Evolutionary conservation across 2,888 invertebrate species (phyloP).

Genomic region (Nemotelus pantherinus): DNA sequence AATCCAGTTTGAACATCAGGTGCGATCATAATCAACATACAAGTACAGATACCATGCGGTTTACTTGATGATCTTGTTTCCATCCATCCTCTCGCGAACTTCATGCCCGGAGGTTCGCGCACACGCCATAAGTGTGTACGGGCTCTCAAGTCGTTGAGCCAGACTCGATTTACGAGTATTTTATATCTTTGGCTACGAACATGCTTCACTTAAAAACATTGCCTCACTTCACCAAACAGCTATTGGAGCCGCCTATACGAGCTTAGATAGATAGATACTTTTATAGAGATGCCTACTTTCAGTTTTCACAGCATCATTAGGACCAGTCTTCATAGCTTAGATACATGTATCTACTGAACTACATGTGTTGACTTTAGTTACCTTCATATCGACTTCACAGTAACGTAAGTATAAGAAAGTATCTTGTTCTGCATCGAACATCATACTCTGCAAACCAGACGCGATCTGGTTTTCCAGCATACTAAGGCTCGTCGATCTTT

Average conservation of each 20-base stretch:
- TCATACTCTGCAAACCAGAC: background rate
- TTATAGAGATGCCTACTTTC: background rate
- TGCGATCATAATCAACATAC: background rate
- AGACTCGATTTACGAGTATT: no score
- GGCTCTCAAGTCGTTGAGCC: background rate
- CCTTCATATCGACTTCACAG: no score
- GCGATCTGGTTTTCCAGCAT: background rate
- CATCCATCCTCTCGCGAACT: background rate
- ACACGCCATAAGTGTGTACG: slow-evolving; percentile 37
- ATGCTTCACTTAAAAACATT: no score
- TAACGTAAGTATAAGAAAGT: background rate
- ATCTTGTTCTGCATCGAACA: background rate
- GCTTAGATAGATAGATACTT: no score
- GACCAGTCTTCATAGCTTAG: no score
- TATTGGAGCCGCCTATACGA: no score
- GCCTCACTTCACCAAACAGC: no score
- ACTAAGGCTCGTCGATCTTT: slow-evolving; percentile 32
- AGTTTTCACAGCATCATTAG: background rate
- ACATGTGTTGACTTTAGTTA: no score
- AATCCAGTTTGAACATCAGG: background rate
- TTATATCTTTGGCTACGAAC: no score
- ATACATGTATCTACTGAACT: no score
- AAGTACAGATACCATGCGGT: background rate
- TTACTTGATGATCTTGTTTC: slow-evolving; percentile 20
- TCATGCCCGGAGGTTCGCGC: background rate